These are phyloP conservation scores for Parazoanthus darwini DNA, from an alignment of 92 coral and sea anemone species.

Conservation along the genomic window DNA sequence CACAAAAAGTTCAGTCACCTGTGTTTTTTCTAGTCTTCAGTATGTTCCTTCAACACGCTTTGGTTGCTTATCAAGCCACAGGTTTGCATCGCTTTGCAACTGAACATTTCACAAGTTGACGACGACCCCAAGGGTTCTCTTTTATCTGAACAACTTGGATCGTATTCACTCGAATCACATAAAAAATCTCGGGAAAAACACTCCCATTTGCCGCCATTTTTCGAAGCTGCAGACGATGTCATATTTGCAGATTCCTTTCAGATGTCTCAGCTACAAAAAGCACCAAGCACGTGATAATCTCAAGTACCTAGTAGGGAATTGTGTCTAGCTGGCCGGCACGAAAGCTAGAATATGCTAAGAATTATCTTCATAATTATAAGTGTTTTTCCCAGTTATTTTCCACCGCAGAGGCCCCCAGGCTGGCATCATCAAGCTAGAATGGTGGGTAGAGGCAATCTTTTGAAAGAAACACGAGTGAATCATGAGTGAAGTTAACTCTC, in stretches of 20 bases:
- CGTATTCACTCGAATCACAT: conserved; percentile 15
- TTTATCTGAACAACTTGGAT: background rate
- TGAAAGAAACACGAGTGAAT: background rate
- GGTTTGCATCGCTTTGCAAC: conserved; percentile 16
- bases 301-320: too few relatives aligned
- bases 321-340: too few relatives aligned
- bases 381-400: too few relatives aligned
- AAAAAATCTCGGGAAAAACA: background rate
- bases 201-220: too few relatives aligned
- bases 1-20: conserved; percentile 1
- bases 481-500: conserved; percentile 48
- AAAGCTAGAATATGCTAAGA: too few relatives aligned
- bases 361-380: too few relatives aligned
- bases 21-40: conserved; percentile 24
- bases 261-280: too few relatives aligned
- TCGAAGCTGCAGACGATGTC: too few relatives aligned
- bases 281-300: too few relatives aligned
- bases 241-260: too few relatives aligned
- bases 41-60: conserved; percentile 33
- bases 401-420: background rate
- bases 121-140: conserved; percentile 13
- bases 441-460: too few relatives aligned
- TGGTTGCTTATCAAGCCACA: conserved; percentile 34
- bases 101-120: background rate
- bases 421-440: background rate